These are phyloP conservation scores for Drusus annulatus DNA, from an alignment of 1,140 invertebrate species.

Conservation along the genomic window DNA sequence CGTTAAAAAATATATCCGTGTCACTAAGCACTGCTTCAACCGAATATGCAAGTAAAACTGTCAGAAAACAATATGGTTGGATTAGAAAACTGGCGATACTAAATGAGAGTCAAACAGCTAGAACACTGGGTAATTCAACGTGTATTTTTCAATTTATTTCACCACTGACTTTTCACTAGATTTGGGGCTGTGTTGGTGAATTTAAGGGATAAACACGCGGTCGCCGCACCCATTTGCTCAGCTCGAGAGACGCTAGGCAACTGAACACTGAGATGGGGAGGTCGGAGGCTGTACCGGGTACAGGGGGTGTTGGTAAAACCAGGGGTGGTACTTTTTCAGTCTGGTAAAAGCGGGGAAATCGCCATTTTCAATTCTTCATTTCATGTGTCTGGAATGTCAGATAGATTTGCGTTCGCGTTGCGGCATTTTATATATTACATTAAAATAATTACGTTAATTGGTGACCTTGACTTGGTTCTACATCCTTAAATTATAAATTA, in stretches of 20 bases:
- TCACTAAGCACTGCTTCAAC: not conserved
- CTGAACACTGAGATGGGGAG: slow-evolving; percentile 3
- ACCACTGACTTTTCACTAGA: slow-evolving; percentile 1
- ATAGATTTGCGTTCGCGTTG: not conserved
- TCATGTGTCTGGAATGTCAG: slow-evolving; percentile 6
- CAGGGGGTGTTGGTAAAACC: not conserved
- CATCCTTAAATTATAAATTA: too few relatives aligned
- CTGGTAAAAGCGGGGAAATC: slow-evolving; percentile 31
- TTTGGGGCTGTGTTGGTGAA: not conserved
- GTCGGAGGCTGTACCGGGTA: not conserved
- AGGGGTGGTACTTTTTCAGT: slow-evolving; percentile 2
- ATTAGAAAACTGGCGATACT: too few relatives aligned
- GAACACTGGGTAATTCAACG: too few relatives aligned
- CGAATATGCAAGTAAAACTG: not conserved
- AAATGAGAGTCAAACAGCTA: too few relatives aligned
- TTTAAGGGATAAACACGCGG: not conserved
- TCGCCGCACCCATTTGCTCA: not conserved
- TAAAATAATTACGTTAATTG: not conserved
- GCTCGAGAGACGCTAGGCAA: slow-evolving; percentile 31
- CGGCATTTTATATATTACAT: not conserved
- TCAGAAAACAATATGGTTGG: not conserved
- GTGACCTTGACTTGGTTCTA: too few relatives aligned
- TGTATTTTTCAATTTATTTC: not conserved
- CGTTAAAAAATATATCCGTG: slow-evolving; percentile 3
- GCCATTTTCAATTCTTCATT: slow-evolving; percentile 40